Percentiles rank a stretch among this genome's conserved stretches.
Conservation (phyloP, 2,888 invertebrate genomes). For the Lacanobia wlatinum region DNA sequence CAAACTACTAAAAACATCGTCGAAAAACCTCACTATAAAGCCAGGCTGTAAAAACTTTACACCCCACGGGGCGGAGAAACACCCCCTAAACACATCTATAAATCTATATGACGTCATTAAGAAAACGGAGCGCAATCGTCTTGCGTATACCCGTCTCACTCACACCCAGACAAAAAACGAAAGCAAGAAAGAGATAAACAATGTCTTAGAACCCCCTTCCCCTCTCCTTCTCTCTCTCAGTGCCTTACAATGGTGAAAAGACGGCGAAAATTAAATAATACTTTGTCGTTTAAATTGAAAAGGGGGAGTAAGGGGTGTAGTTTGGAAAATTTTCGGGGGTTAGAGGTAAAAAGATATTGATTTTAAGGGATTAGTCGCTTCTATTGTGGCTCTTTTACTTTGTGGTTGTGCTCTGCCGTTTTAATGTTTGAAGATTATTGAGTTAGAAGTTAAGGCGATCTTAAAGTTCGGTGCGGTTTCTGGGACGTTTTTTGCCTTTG, state of each 20-base stretch:
- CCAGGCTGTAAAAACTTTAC: conserved; percentile 81
- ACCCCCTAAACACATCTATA: conserved; percentile 84
- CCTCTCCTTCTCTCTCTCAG: conserved; percentile 77
- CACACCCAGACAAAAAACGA: conserved; percentile 71
- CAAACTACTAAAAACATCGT: conserved; percentile 56
- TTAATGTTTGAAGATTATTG: conserved; percentile 60
- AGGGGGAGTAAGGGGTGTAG: conserved; percentile 77
- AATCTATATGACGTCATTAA: conserved; percentile 90
- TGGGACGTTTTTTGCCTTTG: conserved; percentile 1
- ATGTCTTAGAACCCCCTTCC: conserved; percentile 83
- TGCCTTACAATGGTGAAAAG: conserved; percentile 90
- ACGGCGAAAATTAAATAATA: conserved; percentile 90
- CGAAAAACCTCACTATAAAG: conserved; percentile 75
- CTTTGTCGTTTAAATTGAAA: conserved; percentile 90
- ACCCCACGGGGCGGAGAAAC: conserved; percentile 74
- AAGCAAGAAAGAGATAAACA: conserved; percentile 72
- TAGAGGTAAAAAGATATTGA: conserved; percentile 89
- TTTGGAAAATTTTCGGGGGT: conserved; percentile 86
- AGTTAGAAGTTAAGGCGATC: conserved; percentile 17
- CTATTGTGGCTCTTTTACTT: conserved; percentile 71
- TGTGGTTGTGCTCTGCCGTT: conserved; percentile 58
- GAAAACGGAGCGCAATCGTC: conserved; percentile 86
- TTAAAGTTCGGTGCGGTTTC: conserved; percentile 35
- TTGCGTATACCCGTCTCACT: conserved; percentile 83
- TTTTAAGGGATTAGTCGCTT: conserved; percentile 85